phyloP scores from a whole-genome alignment of 1,140 invertebrate species.

The Zaprionus taronus region DNA sequence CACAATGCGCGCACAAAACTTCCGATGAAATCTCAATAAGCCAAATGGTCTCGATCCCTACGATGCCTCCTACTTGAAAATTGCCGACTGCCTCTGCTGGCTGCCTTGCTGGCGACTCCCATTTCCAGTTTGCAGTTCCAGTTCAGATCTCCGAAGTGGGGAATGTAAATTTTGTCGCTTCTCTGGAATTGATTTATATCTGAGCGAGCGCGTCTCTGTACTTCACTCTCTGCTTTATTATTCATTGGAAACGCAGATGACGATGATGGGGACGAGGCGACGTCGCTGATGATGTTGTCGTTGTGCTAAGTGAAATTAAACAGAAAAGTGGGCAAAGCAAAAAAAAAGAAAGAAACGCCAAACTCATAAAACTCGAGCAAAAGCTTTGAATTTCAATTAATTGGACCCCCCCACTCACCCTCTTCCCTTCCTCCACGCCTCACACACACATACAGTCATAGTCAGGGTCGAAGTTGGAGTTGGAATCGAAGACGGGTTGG shows the following conservation, averaged over 20 bases:
- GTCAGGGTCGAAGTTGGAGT: not conserved
- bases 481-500: not conserved
- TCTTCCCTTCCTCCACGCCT: not conserved
- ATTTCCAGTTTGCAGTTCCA: constrained; percentile 14
- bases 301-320: constrained; percentile 64
- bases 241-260: constrained; percentile 74
- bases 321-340: constrained; percentile 51
- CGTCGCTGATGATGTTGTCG: constrained; percentile 6
- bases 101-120: not conserved
- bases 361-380: constrained; percentile 68
- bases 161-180: constrained; percentile 81
- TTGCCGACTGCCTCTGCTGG: not conserved
- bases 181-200: constrained; percentile 81
- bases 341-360: constrained; percentile 12
- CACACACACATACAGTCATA: not conserved
- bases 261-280: constrained; percentile 28
- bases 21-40: constrained; percentile 79
- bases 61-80: not conserved
- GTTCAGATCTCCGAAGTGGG: not conserved
- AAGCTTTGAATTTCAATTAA: constrained; percentile 81
- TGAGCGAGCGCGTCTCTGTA: constrained; percentile 45
- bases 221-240: constrained; percentile 76
- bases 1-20: constrained; percentile 65
- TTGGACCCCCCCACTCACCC: constrained; percentile 43
- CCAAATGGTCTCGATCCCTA: constrained; percentile 51